phyloP scores from a whole-genome alignment of 1,140 invertebrate species.

The Eriosoma lanigerum region DNA sequence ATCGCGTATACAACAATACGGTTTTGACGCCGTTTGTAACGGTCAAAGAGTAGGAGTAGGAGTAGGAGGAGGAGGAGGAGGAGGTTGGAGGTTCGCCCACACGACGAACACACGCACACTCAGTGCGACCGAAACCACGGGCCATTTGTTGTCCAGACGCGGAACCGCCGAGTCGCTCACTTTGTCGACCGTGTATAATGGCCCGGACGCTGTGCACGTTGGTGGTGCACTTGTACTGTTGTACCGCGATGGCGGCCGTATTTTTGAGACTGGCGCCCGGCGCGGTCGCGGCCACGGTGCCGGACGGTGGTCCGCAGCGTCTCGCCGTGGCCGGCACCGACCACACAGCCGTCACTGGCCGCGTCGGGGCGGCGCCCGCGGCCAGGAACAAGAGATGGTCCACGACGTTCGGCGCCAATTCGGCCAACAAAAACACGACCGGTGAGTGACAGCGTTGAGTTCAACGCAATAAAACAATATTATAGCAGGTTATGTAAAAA shows the following conservation, averaged over 20 bases:
- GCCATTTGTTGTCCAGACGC: constrained; percentile 19
- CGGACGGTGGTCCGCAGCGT: not conserved
- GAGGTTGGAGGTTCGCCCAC: not conserved
- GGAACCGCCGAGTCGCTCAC: constrained; percentile 5
- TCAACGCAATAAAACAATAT: no score
- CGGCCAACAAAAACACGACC: constrained; percentile 15
- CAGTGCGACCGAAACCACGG: not conserved
- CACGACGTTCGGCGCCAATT: constrained; percentile 41
- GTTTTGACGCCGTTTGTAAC: no score
- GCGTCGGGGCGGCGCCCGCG: not conserved
- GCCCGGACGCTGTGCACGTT: constrained; percentile 9
- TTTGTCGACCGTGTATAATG: constrained; percentile 10
- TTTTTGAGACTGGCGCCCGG: not conserved
- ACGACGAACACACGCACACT: not conserved
- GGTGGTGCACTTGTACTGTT: not conserved
- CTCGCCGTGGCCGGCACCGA: not conserved
- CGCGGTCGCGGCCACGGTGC: not conserved
- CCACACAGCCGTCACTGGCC: not conserved
- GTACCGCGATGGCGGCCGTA: not conserved
- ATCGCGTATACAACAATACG: no score
- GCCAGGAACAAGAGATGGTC: constrained; percentile 36
- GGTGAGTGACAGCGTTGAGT: no score
- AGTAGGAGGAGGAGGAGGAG: no score
- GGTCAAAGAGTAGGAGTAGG: no score
- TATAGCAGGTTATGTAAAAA: no score